Conservation (phyloP, 64 coral and sea anemone species). For the Acropora yongei region DNA sequence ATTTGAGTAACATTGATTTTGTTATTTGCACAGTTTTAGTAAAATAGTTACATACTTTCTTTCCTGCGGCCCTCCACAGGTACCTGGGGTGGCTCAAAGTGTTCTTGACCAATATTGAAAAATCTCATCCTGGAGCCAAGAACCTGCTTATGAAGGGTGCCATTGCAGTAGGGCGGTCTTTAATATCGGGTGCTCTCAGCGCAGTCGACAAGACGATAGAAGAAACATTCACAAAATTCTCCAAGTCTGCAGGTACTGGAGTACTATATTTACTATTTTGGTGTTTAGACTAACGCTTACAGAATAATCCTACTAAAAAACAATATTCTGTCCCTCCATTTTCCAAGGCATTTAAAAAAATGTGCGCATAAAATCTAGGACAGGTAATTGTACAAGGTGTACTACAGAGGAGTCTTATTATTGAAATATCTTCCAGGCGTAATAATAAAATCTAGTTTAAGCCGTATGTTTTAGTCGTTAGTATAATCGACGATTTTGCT, state of each 20-base stretch:
- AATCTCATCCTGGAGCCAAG: constrained; percentile 37
- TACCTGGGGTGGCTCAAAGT: constrained; percentile 50
- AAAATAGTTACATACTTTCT: neutral
- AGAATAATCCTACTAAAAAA: too few species aligned
- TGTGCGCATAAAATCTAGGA: too few species aligned
- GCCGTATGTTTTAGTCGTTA: too few species aligned
- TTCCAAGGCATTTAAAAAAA: too few species aligned
- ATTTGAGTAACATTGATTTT: neutral
- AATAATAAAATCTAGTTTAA: constrained; percentile 13
- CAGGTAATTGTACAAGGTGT: too few species aligned
- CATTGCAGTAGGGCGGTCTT: constrained; percentile 55
- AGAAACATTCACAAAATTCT: constrained; percentile 63
- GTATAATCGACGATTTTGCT: neutral
- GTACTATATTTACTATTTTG: constrained; percentile 34
- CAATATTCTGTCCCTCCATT: too few species aligned
- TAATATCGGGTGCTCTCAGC: constrained; percentile 54
- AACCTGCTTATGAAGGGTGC: constrained; percentile 51
- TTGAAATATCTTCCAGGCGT: neutral
- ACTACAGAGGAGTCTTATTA: too few species aligned
- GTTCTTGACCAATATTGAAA: neutral
- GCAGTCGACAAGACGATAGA: constrained; percentile 68
- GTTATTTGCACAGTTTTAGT: neutral
- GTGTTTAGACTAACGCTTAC: constrained; percentile 46
- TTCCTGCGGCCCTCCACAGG: neutral
- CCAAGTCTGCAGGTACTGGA: constrained; percentile 49